Percentiles rank a stretch among this genome's conserved stretches.
Conservation (phyloP, 2,888 invertebrate species). For the Caenorhabditis becei region DNA sequence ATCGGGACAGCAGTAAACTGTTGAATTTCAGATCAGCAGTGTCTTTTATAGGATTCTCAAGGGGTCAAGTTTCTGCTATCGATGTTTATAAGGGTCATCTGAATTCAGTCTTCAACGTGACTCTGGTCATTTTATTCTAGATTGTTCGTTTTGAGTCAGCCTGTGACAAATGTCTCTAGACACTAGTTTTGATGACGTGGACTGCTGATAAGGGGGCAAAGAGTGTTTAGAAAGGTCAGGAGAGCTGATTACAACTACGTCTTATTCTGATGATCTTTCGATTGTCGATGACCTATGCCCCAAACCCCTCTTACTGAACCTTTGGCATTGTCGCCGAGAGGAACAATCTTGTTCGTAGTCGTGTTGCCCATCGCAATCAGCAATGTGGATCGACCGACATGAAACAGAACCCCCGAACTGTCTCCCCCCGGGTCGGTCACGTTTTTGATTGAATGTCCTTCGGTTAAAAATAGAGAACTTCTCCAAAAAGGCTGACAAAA, state of each 20-base stretch:
- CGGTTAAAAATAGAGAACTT: slow-evolving; percentile 22
- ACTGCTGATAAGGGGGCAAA: too few species aligned
- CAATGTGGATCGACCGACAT: slow-evolving; percentile 10
- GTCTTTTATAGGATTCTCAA: not conserved
- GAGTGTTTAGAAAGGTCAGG: too few species aligned
- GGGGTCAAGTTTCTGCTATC: not conserved
- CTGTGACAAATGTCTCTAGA: too few species aligned
- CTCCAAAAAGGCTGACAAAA: not conserved
- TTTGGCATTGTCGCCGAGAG: not conserved
- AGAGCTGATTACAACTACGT: too few species aligned
- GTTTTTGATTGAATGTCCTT: slow-evolving; percentile 15
- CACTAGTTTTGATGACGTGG: too few species aligned
- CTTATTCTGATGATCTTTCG: too few species aligned
- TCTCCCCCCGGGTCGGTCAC: slow-evolving; percentile 14
- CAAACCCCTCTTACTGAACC: too few species aligned
- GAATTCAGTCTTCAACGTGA: too few species aligned
- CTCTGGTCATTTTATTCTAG: too few species aligned
- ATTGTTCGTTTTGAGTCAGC: too few species aligned
- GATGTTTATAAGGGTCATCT: too few species aligned
- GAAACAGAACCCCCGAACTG: not conserved
- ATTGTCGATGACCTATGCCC: too few species aligned
- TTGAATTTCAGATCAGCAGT: slow-evolving; percentile 10
- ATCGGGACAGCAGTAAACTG: not conserved
- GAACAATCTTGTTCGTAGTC: not conserved
- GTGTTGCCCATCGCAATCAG: slow-evolving; percentile 43